Evolutionary conservation across 1,140 invertebrate genomes (phyloP).

Genomic region (Sitophilus oryzae): DNA sequence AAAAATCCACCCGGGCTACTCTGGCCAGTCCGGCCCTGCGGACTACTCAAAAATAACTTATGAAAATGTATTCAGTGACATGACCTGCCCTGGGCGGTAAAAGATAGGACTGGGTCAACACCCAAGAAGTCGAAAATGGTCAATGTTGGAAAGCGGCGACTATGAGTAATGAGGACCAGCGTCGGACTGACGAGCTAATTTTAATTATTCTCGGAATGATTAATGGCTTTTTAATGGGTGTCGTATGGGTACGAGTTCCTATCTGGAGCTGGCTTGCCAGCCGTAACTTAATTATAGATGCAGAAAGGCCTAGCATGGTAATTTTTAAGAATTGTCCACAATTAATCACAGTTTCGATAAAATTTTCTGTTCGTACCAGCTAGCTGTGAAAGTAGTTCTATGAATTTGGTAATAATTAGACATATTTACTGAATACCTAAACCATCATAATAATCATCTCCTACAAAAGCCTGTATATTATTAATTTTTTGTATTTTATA

Average conservation of each 20-base stretch:
- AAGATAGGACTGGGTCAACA: slow-evolving; percentile 17
- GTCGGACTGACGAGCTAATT: slow-evolving; percentile 21
- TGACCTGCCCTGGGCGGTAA: slow-evolving; percentile 22
- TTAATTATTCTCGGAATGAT: slow-evolving; percentile 20
- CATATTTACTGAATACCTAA: too few species aligned
- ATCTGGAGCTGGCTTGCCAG: not conserved
- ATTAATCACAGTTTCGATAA: slow-evolving; percentile 4
- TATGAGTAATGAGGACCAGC: slow-evolving; percentile 17
- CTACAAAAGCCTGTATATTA: too few species aligned
- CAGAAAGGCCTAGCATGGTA: slow-evolving; percentile 12
- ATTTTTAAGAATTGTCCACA: slow-evolving; percentile 1
- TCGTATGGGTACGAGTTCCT: slow-evolving; percentile 10
- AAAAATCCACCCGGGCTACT: too few species aligned
- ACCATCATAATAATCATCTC: too few species aligned
- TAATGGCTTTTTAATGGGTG: slow-evolving; percentile 20
- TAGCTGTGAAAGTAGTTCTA: too few species aligned
- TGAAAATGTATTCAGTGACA: slow-evolving; percentile 20
- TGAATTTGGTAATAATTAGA: too few species aligned
- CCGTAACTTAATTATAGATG: slow-evolving; percentile 1
- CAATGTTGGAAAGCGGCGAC: slow-evolving; percentile 17
- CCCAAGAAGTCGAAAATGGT: slow-evolving; percentile 22
- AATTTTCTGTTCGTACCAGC: too few species aligned
- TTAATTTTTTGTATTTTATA: too few species aligned
- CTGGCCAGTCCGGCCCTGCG: too few species aligned
- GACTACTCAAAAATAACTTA: slow-evolving; percentile 16